Conservation (phyloP, 2,888 invertebrate genomes). For the Euspilapteryx auroguttella region DNA sequence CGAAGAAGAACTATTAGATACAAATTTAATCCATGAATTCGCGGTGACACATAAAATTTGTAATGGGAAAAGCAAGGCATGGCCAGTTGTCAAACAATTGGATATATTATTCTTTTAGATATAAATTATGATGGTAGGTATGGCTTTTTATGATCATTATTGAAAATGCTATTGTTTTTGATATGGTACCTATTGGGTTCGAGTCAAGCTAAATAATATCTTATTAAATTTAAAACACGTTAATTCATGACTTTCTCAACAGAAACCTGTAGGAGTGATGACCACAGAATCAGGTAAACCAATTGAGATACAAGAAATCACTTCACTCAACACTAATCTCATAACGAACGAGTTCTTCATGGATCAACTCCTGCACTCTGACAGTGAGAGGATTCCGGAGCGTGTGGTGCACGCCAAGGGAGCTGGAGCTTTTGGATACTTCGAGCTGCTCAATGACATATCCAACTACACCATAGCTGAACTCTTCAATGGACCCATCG, state of each 20-base stretch:
- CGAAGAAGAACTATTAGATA: no score
- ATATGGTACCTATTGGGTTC: no score
- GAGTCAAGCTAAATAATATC: no score
- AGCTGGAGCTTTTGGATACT: constrained; percentile 80
- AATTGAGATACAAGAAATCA: constrained; percentile 67
- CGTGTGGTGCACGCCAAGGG: constrained; percentile 93
- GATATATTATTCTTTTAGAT: no score
- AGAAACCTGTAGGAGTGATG: constrained; percentile 55
- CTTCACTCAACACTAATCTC: constrained; percentile 76
- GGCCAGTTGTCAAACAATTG: no score
- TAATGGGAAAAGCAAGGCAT: no score
- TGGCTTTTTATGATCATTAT: no score
- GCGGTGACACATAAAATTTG: no score
- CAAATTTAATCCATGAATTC: no score
- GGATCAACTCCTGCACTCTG: constrained; percentile 57
- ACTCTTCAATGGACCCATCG: constrained; percentile 69
- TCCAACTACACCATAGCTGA: constrained; percentile 73
- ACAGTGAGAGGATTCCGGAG: constrained; percentile 84
- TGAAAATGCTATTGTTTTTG: no score
- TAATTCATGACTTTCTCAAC: constrained; percentile 13
- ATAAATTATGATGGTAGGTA: no score
- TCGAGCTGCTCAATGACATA: constrained; percentile 82
- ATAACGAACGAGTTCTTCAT: constrained; percentile 73
- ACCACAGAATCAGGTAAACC: constrained; percentile 79
- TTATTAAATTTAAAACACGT: no score